Evolutionary conservation across 2,113 vertebrate genomes (phyloP).

Genomic region (Peromyscus californicus): DNA sequence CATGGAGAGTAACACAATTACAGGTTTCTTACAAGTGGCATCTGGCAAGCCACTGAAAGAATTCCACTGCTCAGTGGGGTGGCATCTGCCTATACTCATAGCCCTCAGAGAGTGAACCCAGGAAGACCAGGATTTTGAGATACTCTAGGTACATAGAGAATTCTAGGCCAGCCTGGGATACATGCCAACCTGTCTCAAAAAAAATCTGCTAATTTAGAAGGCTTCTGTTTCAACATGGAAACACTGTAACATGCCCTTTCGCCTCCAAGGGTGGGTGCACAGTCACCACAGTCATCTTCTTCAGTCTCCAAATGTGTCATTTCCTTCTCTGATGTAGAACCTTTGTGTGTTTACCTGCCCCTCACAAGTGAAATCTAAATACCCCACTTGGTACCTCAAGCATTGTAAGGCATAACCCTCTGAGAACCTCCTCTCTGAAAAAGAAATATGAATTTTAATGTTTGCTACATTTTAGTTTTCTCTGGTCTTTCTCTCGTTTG

Average conservation of each 20-base stretch:
- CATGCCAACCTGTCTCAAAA: background rate
- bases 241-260: background rate
- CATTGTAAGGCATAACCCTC: background rate
- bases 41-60: background rate
- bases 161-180: background rate
- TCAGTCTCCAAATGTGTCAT: background rate
- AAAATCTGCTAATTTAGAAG: background rate
- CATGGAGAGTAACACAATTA: background rate
- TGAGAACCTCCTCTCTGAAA: background rate
- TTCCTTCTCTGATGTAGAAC: background rate
- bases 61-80: background rate
- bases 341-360: background rate
- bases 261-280: background rate
- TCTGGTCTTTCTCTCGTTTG: background rate
- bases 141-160: background rate
- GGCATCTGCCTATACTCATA: background rate
- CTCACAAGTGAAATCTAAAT: constrained; percentile 2
- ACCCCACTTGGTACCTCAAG: background rate
- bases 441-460: background rate
- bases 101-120: too few relatives aligned
- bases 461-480: background rate
- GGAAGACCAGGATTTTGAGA: background rate
- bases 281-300: background rate
- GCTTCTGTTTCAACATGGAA: background rate
- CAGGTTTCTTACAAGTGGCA: background rate